Base-by-base conservation (phyloP, 2,888 invertebrate genomes). In the Acanthococcus lagerstroemiae region DNA sequence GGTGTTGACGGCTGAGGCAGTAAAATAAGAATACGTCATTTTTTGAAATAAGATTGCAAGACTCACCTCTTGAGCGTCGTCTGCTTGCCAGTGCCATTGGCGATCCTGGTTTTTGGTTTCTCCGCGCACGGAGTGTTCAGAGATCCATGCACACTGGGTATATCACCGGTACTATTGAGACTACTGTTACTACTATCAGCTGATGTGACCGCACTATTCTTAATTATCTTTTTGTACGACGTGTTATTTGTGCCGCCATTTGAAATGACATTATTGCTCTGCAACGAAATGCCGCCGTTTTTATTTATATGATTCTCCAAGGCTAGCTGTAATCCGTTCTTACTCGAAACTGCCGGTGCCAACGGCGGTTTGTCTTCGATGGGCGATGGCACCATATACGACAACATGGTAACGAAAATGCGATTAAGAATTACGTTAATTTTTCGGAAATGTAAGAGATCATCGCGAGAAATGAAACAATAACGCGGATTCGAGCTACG, bases 351-450 rank as follows among this genome's bases (percentile, higher is more conserved):
- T n/a, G 52, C 44, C 30, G 81, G 75, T 72, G 74, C 83, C 71
- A 83, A 81, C 65, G 86, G 85, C 65, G 86, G 85, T 76, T 87
- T 87, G 75, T 87, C 63, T 37, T 63, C 86, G 73, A 85, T 70
- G 24, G 67, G 48, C 26, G 69, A 67, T 48, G 87, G 87, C 72
- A 87, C 80, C 85, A 88, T 86, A 76, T 88, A 87, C 71, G 87
- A 87, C 79, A 88, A 79, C 88, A 88, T 88, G 69, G 70, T 73
- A 67, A 55, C 2, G 24, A 30, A 30, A 50, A 19, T 50, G 55
- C 19, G 26, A 55, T 22, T 7, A 7, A 9, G 37, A 21, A 56
- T 25, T 24, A 61, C 44, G 21, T 15, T 27, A 30, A 63, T 37
- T 37, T 37, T 50, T 19, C 37, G 37, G 12, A 50, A 9, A 50